Base-by-base conservation (phyloP, 2,113 vertebrate genomes). In the Rafetus swinhoei region DNA sequence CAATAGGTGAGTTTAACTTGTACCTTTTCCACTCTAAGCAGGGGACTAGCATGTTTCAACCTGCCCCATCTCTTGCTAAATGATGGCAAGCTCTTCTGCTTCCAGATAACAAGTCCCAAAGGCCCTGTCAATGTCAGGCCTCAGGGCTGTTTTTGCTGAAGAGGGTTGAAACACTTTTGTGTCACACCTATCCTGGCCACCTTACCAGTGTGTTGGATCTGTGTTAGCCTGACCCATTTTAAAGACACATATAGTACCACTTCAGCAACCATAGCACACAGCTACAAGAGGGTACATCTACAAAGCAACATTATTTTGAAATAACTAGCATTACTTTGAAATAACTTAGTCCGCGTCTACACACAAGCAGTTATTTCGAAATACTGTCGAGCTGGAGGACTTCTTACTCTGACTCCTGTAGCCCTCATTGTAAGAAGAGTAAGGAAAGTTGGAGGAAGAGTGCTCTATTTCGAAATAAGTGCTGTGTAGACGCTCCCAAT, bases 81-180 rank as follows among this genome's bases (percentile, higher is more conserved):
- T n/a, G 32, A n/a, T n/a, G 62, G 62, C 4, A 32, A 72, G 32
- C 16, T 72, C 24, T 76, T 53, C 52, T 84, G 4, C 24, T 95
- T 54, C 50, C 35, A 90, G 83, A n/a, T 29, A 32, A 81, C 32
- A 3, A 59, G 2, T n/a, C 62, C 50, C 57, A 53, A 22, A 1
- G 0, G 9, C 21, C 86, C 65, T 81, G 18, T 55, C 25, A 25
- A 39, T 0, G 2, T 50, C 21, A n/a, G 35, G 60, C 77, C 53
- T 54, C 39, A 13, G 18, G 5, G 14, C 53, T 0, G 0, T 5
- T 60, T 92, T 93, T 84, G 6, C n/a, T 45, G 12, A 19, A 62
- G 53, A 57, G 45, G 82, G 35, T 24, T 45, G 39, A 45, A 22
- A 39, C 18, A 21, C 14, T 86, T 62, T 62, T 10, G 2, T 54